Evolutionary conservation across 2,888 invertebrate species (phyloP), one percentile per base, ranked within the genome.

Genomic region (Ptilodon capucinus): DNA sequence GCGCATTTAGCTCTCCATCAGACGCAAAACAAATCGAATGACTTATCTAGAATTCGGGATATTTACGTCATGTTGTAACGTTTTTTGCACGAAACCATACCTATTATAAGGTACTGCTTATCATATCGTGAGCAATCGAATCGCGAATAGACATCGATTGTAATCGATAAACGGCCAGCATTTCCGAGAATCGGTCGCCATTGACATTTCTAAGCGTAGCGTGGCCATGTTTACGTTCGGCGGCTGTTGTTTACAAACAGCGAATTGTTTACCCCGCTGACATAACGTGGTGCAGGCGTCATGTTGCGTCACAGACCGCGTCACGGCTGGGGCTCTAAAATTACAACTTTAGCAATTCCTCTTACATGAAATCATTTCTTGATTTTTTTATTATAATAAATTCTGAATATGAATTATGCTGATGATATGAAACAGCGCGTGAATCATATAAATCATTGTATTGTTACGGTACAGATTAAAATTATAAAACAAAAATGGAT

Each of bases 201-300:
- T 81, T 81, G 81, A 82, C 81, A 81, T 76, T 75, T 72, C 73
- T 75, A 76, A 77, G 74, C 82, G 40, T 38, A 79, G 68, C 83
- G 79, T 83, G 84, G 77, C 65, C 56, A 62, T 86, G 84, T 88
- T 88, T 89, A 87, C 85, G 80, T 78, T 73, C 58, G 60, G 68
- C 71, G 69, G 72, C 64, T 65, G 58, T 60, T 89, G 87, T 88
- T 90, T 90, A 86, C 86, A 85, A 90, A 90, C 87, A 90, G 72
- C 78, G 76, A 78, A 81, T 81, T 86, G 84, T 88, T 84, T 84
- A 86, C 84, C 74, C 71, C 67, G 74, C 77, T 80, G 79, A 79
- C 78, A 80, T 76, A 72, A 77, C 74, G 64, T 64, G 65, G 61
- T 75, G 79, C 79, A 76, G 57, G 71, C 78, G 76, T 74, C 77